Evolutionary conservation across 2,113 vertebrate species (phyloP).

Genomic region (Falco punctatus): DNA sequence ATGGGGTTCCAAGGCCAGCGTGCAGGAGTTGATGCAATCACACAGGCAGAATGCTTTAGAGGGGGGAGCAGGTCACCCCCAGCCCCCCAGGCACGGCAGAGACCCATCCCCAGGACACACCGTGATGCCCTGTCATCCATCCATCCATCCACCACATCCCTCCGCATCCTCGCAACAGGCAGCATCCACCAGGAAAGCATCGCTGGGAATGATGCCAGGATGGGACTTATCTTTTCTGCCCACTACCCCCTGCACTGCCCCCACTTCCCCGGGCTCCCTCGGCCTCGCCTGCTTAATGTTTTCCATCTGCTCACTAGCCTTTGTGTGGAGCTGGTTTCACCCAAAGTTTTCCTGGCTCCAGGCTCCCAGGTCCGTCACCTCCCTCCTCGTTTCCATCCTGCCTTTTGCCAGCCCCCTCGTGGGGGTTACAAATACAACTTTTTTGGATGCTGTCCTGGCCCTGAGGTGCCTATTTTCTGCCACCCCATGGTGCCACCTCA

Average conservation of each 20-base stretch:
- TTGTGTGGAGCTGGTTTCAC: not conserved
- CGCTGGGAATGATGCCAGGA: fast-evolving
- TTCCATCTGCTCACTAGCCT: not conserved
- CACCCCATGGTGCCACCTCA: not conserved
- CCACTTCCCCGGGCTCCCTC: not conserved
- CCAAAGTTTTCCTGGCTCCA: not conserved
- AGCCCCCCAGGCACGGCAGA: too few relatives aligned
- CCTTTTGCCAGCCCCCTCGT: not conserved
- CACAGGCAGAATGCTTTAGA: not conserved
- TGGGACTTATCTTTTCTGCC: not conserved
- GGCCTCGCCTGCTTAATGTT: not conserved
- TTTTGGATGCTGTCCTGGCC: not conserved
- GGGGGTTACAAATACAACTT: fast-evolving
- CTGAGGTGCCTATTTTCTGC: not conserved
- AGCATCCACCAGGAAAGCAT: not conserved
- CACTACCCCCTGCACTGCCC: not conserved
- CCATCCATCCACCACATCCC: not conserved
- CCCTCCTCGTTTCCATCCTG: not conserved
- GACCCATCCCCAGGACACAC: too few relatives aligned
- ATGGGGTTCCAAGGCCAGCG: fast-evolving
- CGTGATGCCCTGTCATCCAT: fast-evolving
- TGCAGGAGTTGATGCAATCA: fast-evolving
- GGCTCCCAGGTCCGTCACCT: not conserved
- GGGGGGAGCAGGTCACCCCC: too few relatives aligned
- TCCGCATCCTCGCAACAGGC: fast-evolving